Base-by-base conservation (phyloP, 2,888 invertebrate genomes). In the Bimastos eiseni region DNA sequence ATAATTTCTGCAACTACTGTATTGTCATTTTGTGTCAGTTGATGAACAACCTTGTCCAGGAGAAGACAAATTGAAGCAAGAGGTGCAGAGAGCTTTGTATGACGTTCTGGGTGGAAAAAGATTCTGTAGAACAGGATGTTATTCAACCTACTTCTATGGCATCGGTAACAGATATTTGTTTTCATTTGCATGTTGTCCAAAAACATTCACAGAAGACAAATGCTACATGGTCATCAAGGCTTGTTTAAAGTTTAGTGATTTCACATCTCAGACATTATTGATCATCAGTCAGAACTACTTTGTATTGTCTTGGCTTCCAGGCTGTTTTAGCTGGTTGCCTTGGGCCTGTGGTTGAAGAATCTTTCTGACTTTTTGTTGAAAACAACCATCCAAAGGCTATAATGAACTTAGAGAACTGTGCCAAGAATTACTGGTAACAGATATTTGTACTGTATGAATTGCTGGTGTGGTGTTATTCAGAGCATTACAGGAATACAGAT, bases 131-230 rank as follows among this genome's bases (percentile, higher is more conserved):
- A n/a, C 34, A 21, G 44, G 49, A 17, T 41, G 49, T 41, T 88
- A 83, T 88, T 90, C 90, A 24, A 86, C 44, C 33, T 90, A 49
- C 36, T 90, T 34, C 83, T 37, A 90, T 49, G 36, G 33, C 49
- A 88, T 90, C 33, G 90, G 90, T 90, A n/a, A 88, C n/a, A n/a
- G n/a, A n/a, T n/a, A n/a, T n/a, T n/a, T n/a, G n/a, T 37, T 41
- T 24, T 37, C 41, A 41, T 33, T 88, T 13, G 21, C 34, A 33
- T 86, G 70, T n/a, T 70, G 70, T 70, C 70, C 8, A 3, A 11
- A 70, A n/a, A n/a, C n/a, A n/a, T 30, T 70, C 1, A 70, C n/a
- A 70, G 70, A n/a, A 70, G 70, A 70, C n/a, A 70, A 70, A 70
- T 70, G 70, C 49, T 70, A 70, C n/a, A 70, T 70, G 70, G 70